Percentiles rank a stretch among this genome's conserved stretches.
Evolutionary conservation across 2,113 vertebrate genomes (phyloP).

Genomic region (Anthoscopus minutus): DNA sequence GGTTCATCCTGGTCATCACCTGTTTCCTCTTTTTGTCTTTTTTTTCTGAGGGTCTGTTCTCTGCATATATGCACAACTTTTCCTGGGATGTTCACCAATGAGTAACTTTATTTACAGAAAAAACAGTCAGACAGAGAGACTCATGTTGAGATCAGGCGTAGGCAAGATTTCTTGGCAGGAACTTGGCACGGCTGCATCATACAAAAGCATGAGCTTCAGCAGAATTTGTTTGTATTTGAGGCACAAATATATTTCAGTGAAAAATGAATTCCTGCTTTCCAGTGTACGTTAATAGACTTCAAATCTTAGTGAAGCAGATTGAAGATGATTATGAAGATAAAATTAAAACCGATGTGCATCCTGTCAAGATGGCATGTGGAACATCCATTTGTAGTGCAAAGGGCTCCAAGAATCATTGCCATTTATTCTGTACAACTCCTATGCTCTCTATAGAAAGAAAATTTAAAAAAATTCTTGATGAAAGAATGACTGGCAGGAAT

Average conservation of each 20-base stretch:
- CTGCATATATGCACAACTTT: neutral
- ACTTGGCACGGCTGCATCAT: neutral
- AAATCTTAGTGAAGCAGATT: neutral
- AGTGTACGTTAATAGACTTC: neutral
- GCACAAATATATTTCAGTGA: neutral
- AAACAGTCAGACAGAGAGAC: constrained; percentile 10
- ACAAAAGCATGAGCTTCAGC: neutral
- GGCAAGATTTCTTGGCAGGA: constrained; percentile 28
- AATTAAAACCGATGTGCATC: neutral
- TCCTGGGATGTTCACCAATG: neutral
- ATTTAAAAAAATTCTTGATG: neutral
- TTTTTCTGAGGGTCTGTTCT: neutral
- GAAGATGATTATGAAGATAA: neutral
- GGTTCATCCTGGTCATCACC: neutral
- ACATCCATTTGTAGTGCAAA: neutral
- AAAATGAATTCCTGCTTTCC: neutral
- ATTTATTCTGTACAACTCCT: neutral
- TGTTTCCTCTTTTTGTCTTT: neutral
- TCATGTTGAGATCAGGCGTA: neutral
- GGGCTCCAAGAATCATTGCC: too few relatives aligned
- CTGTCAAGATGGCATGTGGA: neutral
- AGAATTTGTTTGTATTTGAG: constrained; percentile 6
- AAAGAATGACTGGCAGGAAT: neutral
- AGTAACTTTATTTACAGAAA: constrained; percentile 23
- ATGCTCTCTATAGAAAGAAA: neutral